Evolutionary conservation across 2,888 invertebrate genomes (phyloP).

Genomic region (Cetonia aurata): DNA sequence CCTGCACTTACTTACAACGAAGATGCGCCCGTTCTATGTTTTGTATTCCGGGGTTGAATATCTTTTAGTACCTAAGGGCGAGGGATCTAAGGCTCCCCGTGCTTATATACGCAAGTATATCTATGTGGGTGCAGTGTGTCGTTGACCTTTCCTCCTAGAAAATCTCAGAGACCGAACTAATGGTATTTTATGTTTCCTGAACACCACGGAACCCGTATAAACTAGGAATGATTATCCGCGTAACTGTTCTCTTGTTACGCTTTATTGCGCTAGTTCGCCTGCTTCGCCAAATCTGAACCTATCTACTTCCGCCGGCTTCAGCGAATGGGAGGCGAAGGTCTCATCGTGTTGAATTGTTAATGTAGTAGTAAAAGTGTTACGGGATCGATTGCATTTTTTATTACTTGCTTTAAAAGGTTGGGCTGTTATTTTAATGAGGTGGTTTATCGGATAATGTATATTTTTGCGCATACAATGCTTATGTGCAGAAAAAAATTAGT

Average conservation of each 20-base stretch:
- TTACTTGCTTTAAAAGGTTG: neutral
- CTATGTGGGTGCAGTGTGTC: constrained; percentile 11
- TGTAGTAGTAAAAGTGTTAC: constrained; percentile 25
- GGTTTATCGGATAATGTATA: too few relatives aligned
- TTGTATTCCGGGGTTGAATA: constrained; percentile 12
- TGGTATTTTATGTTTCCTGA: constrained; percentile 54
- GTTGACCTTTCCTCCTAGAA: constrained; percentile 37
- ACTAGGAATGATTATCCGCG: constrained; percentile 54
- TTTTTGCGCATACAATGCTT: too few relatives aligned
- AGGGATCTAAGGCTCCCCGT: neutral
- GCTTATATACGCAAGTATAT: neutral
- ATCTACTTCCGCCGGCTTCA: constrained; percentile 6
- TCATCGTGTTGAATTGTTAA: constrained; percentile 37
- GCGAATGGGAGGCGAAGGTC: constrained; percentile 11
- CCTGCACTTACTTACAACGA: constrained; percentile 6
- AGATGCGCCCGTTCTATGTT: neutral
- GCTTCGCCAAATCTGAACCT: constrained; percentile 37
- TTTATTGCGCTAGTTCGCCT: constrained; percentile 38
- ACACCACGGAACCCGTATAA: constrained; percentile 52
- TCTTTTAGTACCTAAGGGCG: constrained; percentile 2
- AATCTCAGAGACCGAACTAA: constrained; percentile 50
- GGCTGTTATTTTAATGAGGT: too few relatives aligned
- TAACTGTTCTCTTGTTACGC: constrained; percentile 54
- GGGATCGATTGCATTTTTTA: constrained; percentile 6
- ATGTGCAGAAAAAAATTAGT: too few relatives aligned